A percentile compares a stretch with the other conserved stretches of the same genome.
These are phyloP conservation scores for Semaprochilodus insignis DNA, from an alignment of 2,797 vertebrate species.

Conservation along the genomic window DNA sequence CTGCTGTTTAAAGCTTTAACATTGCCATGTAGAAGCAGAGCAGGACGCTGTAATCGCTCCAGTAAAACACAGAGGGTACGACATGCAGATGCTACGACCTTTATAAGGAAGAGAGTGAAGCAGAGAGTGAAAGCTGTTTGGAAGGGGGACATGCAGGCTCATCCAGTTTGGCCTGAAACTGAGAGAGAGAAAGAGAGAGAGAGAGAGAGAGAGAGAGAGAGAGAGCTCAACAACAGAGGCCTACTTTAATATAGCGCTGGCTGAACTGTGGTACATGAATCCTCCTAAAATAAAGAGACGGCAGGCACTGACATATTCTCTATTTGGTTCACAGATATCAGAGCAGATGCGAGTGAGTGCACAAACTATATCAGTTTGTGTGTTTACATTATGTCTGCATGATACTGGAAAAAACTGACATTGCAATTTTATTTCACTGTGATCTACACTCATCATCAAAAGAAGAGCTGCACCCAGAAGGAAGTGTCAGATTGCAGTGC, in stretches of 20 bases:
- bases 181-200: not conserved
- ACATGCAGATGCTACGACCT: slow-evolving; percentile 48
- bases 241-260: too few relatives aligned
- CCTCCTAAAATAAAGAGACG: too few relatives aligned
- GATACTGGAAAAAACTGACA: not conserved
- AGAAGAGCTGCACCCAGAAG: too few relatives aligned
- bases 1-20: not conserved
- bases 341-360: too few relatives aligned
- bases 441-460: too few relatives aligned
- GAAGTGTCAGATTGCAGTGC: too few relatives aligned
- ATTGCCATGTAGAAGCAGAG: not conserved
- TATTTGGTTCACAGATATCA: too few relatives aligned
- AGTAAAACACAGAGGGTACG: slow-evolving; percentile 17
- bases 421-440: too few relatives aligned
- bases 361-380: not conserved
- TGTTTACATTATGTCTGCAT: not conserved
- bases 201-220: not conserved
- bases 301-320: too few relatives aligned
- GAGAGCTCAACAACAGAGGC: not conserved
- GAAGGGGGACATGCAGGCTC: slow-evolving; percentile 14
- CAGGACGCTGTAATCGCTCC: not conserved
- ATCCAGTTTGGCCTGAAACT: slow-evolving; percentile 34
- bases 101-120: slow-evolving; percentile 55
- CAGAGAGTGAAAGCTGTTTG: slow-evolving; percentile 45
- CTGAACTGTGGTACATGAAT: too few relatives aligned